phyloP scores from a whole-genome alignment of 92 coral and sea anemone genomes.

The Epizoanthus illoricatus region DNA sequence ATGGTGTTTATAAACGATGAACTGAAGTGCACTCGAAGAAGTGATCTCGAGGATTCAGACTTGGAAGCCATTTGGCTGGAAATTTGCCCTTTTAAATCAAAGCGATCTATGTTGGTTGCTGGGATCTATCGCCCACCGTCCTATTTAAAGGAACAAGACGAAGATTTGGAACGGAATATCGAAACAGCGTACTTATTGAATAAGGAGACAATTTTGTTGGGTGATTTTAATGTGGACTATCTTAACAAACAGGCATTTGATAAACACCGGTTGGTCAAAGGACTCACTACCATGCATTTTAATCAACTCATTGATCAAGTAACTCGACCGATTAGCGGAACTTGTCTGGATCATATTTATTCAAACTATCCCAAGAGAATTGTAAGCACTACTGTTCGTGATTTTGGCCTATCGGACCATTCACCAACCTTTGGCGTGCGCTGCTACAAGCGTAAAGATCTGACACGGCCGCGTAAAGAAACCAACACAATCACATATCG shows the following conservation, averaged over 20 bases:
- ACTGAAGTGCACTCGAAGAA: conserved; percentile 41
- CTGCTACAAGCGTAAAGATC: conserved; percentile 37
- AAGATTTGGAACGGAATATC: conserved; percentile 32
- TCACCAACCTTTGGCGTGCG: conserved; percentile 58
- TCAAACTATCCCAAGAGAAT: conserved; percentile 58
- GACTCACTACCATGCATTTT: conserved; percentile 63
- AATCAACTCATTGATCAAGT: conserved; percentile 48
- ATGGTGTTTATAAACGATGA: conserved; percentile 51
- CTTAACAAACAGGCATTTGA: conserved; percentile 34
- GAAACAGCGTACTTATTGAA: conserved; percentile 53
- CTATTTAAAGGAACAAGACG: conserved; percentile 31
- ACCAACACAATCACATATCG: conserved; percentile 43
- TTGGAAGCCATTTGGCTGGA: conserved; percentile 54
- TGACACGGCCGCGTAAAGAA: conserved; percentile 19
- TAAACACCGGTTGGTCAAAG: conserved; percentile 53
- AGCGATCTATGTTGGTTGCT: conserved; percentile 46
- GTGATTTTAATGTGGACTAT: conserved; percentile 57
- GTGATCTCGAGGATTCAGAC: conserved; percentile 47
- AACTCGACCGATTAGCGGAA: conserved; percentile 56
- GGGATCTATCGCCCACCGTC: conserved; percentile 51
- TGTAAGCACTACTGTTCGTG: conserved; percentile 22
- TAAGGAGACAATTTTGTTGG: conserved; percentile 59
- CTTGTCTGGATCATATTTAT: conserved; percentile 64
- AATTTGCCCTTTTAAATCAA: conserved; percentile 58
- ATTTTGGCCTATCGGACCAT: conserved; percentile 61